phyloP scores from a whole-genome alignment of 2,797 vertebrate genomes.

The Crenichthys baileyi region DNA sequence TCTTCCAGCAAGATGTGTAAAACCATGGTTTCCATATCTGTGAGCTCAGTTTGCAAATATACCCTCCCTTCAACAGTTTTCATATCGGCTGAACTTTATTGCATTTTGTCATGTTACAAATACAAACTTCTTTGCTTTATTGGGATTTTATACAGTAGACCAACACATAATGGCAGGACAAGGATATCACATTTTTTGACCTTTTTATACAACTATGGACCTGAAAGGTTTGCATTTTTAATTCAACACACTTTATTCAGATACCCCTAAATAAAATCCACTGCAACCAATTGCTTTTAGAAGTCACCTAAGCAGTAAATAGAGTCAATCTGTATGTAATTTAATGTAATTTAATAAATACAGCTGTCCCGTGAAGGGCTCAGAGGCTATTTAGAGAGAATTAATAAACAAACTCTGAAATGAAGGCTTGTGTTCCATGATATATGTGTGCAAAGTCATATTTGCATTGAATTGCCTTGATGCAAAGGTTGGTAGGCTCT shows the following conservation, averaged over 20 bases:
- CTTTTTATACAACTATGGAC: background rate
- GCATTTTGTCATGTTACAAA: background rate
- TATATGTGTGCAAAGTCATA: background rate
- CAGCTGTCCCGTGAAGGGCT: background rate
- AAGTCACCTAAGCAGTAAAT: no score
- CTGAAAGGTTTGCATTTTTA: background rate
- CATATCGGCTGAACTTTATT: background rate
- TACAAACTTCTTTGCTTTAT: background rate
- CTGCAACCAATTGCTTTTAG: background rate
- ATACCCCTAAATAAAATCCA: background rate
- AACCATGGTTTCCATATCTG: slow-evolving; percentile 25
- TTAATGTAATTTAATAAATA: no score
- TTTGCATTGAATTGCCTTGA: background rate
- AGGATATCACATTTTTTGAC: no score
- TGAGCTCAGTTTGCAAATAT: slow-evolving; percentile 11
- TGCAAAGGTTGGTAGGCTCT: background rate
- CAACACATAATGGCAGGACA: background rate
- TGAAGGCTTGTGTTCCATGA: background rate
- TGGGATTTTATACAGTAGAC: background rate
- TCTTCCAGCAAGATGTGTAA: slow-evolving; percentile 23
- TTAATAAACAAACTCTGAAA: background rate
- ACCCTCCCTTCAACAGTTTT: background rate
- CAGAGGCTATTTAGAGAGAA: background rate
- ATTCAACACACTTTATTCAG: background rate
- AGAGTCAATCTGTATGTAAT: no score